A percentile compares a stretch with the other conserved stretches of the same genome.
phyloP scores from a whole-genome alignment of 2,888 invertebrate genomes.

The Lepidochitona cinerea region DNA sequence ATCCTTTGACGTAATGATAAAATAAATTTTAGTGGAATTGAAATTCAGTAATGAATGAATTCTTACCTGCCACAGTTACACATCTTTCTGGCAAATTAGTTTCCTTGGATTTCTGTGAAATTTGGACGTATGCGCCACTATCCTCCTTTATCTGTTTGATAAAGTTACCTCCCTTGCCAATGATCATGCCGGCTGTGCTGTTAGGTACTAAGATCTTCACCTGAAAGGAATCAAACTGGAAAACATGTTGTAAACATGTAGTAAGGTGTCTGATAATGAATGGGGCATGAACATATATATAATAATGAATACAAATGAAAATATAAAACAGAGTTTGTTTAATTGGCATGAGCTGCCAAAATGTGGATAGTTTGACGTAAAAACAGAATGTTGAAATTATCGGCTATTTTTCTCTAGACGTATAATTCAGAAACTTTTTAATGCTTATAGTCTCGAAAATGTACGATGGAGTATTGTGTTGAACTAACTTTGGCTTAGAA shows the following conservation, averaged over 20 bases:
- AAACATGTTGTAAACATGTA: constrained; percentile 6
- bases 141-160: constrained; percentile 71
- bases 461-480: no score
- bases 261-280: neutral
- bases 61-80: constrained; percentile 70
- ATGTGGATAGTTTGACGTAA: no score
- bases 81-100: constrained; percentile 70
- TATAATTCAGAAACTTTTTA: no score
- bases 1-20: no score
- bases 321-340: no score
- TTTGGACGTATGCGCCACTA: constrained; percentile 71
- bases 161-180: constrained; percentile 70
- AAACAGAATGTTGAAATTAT: no score
- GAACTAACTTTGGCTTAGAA: no score
- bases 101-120: constrained; percentile 71
- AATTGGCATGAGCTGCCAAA: no score
- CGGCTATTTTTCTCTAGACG: no score
- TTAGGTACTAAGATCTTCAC: constrained; percentile 71
- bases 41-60: neutral
- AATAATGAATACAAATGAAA: no score
- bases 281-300: neutral
- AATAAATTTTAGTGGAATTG: no score
- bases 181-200: constrained; percentile 72
- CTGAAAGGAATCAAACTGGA: constrained; percentile 44
- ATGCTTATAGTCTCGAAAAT: no score